Evolutionary conservation across 2,888 invertebrate genomes (phyloP).

Genomic region (Plebejus melissa): DNA sequence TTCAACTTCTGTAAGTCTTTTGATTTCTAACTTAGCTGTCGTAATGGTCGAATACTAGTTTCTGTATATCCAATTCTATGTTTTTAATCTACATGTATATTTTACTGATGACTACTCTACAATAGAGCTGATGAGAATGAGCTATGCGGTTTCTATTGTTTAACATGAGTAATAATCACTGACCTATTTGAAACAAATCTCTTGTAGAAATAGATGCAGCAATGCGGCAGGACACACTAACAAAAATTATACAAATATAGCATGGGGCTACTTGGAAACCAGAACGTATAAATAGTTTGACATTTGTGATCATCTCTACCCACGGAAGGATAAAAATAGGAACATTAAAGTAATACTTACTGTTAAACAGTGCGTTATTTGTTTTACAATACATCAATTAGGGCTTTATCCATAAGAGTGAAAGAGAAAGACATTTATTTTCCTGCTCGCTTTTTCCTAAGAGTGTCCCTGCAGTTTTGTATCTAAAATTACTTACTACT

Average conservation of each 20-base stretch:
- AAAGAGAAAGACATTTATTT: no score
- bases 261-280: slow-evolving; percentile 5
- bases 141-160: background rate
- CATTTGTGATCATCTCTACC: slow-evolving; percentile 1
- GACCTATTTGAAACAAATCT: slow-evolving; percentile 15
- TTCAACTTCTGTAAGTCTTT: no score
- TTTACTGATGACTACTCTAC: background rate
- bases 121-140: background rate
- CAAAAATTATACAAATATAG: slow-evolving; percentile 6
- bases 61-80: no score
- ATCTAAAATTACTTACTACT: no score
- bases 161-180: background rate
- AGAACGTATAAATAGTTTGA: slow-evolving; percentile 6
- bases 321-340: background rate
- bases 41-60: background rate
- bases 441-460: no score
- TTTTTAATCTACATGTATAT: no score
- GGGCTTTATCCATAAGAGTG: no score
- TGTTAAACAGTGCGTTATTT: background rate
- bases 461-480: no score
- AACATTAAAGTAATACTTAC: background rate
- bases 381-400: background rate
- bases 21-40: background rate
- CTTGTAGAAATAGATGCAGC: slow-evolving; percentile 4
- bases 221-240: slow-evolving; percentile 10